Evolutionary conservation across 2,888 invertebrate species (phyloP).

Genomic region (Noctua janthe): DNA sequence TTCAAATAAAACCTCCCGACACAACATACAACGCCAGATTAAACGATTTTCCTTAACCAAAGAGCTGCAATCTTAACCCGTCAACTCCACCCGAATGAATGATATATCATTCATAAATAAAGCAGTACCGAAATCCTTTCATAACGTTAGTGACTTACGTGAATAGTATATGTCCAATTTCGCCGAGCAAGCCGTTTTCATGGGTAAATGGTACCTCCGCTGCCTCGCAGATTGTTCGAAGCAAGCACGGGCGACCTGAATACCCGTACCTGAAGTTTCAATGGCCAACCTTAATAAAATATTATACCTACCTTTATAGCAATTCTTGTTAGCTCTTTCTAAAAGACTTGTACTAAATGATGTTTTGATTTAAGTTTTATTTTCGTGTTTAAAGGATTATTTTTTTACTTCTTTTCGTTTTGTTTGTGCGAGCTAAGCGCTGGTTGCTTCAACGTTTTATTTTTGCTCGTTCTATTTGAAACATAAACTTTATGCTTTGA

Average conservation of each 20-base stretch:
- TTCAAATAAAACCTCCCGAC: constrained; percentile 46
- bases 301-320: constrained; percentile 67
- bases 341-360: constrained; percentile 57
- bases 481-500: constrained; percentile 29
- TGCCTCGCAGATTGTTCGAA: constrained; percentile 94
- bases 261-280: constrained; percentile 90
- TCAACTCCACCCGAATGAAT: constrained; percentile 62
- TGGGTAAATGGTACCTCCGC: constrained; percentile 92
- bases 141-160: constrained; percentile 89
- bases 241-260: constrained; percentile 92
- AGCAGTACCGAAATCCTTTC: constrained; percentile 61
- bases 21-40: constrained; percentile 35
- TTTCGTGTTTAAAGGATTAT: constrained; percentile 13
- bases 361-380: constrained; percentile 53
- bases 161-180: constrained; percentile 94
- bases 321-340: constrained; percentile 69
- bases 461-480: constrained; percentile 43
- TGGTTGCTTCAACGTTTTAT: constrained; percentile 23
- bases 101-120: constrained; percentile 67
- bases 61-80: constrained; percentile 55
- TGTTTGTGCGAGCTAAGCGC: constrained; percentile 34
- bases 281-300: constrained; percentile 71
- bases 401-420: constrained; percentile 14
- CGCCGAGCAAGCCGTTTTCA: constrained; percentile 93
- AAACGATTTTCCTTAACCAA: constrained; percentile 59